Evolutionary conservation across 2,113 vertebrate genomes (phyloP).

Genomic region (mouse (Mus musculus)): GRCm39 chr2:24528501-24529000

Average conservation of each 20-base stretch:
- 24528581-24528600: accelerated
- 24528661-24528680: neutral
- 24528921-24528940: accelerated
- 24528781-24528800: neutral
- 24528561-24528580: neutral
- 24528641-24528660: no score
- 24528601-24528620: neutral
- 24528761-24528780: neutral
- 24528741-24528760: constrained; percentile 92
- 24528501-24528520: neutral
- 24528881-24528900: neutral
- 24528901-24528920: neutral
- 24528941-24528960: neutral
- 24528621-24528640: neutral
- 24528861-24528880: neutral
- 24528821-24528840: neutral
- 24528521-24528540: neutral
- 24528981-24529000: accelerated
- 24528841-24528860: accelerated
- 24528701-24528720: constrained; percentile 99
- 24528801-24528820: neutral
- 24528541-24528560: neutral
- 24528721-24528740: constrained; percentile 98
- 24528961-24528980: neutral
- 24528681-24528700: constrained; percentile 99